Conservation (phyloP, 2,797 vertebrate genomes). For the Sebastes trivittatus region DNA sequence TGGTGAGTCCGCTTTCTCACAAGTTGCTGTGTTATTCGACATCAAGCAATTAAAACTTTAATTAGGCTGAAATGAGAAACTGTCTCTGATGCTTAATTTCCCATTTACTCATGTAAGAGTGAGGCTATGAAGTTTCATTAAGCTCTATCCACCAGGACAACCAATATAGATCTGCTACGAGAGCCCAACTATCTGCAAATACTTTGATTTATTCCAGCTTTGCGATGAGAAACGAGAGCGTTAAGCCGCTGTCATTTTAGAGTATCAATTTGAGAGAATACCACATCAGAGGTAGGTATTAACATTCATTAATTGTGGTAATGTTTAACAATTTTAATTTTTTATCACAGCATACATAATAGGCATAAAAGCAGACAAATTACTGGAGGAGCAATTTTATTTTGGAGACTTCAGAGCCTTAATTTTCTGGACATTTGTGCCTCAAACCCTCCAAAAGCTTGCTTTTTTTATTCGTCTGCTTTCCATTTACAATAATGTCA, state of each 20-base stretch:
- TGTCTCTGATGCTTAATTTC: conserved; percentile 79
- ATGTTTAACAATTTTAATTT: not conserved
- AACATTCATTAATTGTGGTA: conserved; percentile 8
- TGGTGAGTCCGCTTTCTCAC: conserved; percentile 63
- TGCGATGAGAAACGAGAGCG: conserved; percentile 11
- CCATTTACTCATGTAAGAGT: conserved; percentile 76
- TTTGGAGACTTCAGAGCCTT: not conserved
- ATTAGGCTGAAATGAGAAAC: conserved; percentile 79
- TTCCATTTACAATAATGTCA: conserved; percentile 57
- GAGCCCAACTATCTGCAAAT: conserved; percentile 33
- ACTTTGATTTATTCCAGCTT: conserved; percentile 51
- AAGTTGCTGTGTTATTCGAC: conserved; percentile 60
- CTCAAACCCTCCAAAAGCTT: conserved; percentile 10
- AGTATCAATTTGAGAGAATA: not conserved
- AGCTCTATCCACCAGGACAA: conserved; percentile 54
- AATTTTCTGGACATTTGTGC: conserved; percentile 34
- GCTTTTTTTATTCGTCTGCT: conserved; percentile 29
- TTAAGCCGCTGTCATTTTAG: conserved; percentile 15
- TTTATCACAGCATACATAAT: not conserved
- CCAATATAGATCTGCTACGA: conserved; percentile 55
- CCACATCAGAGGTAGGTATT: conserved; percentile 2
- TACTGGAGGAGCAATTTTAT: not conserved
- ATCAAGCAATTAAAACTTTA: conserved; percentile 83
- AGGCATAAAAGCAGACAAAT: conserved; percentile 2
- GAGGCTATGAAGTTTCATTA: conserved; percentile 74